These are phyloP conservation scores for Myioborus melanocephalus DNA, from an alignment of 2,797 vertebrate species.

Conservation along the genomic window DNA sequence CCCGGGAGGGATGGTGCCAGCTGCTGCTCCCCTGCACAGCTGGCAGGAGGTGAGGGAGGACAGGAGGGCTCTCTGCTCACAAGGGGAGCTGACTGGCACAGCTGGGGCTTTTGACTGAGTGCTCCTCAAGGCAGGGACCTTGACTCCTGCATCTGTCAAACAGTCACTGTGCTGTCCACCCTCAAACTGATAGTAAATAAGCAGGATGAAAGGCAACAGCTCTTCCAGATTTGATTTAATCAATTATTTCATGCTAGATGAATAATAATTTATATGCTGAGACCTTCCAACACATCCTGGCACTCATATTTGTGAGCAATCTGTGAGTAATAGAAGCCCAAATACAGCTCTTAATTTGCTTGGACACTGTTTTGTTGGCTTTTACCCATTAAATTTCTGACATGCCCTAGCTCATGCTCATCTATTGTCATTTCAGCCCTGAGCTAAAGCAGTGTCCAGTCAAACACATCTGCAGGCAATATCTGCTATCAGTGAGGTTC, in stretches of 20 bases:
- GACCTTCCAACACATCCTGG: constrained; percentile 33
- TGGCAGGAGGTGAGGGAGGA: not conserved
- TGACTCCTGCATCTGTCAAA: not conserved
- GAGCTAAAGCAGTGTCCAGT: not conserved
- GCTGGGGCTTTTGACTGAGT: not conserved
- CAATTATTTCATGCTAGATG: constrained; percentile 24
- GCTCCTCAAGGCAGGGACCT: not conserved
- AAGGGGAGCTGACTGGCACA: not conserved
- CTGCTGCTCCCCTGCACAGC: not conserved
- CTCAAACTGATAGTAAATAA: not conserved
- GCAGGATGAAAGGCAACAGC: constrained; percentile 3
- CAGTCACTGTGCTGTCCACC: not conserved
- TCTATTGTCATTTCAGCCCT: not conserved
- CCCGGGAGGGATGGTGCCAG: not conserved
- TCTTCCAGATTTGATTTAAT: not conserved
- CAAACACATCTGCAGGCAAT: not conserved
- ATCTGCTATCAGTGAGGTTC: not conserved
- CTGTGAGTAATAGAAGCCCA: constrained; percentile 39
- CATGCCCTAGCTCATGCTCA: not conserved
- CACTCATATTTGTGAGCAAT: constrained; percentile 15
- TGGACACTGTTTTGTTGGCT: constrained; percentile 10
- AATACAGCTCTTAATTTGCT: not conserved
- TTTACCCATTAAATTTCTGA: not conserved
- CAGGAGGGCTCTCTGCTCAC: not conserved
- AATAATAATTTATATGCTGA: constrained; percentile 31